phyloP scores from a whole-genome alignment of 1,140 invertebrate genomes.

The Rhagoletis pomonella region DNA sequence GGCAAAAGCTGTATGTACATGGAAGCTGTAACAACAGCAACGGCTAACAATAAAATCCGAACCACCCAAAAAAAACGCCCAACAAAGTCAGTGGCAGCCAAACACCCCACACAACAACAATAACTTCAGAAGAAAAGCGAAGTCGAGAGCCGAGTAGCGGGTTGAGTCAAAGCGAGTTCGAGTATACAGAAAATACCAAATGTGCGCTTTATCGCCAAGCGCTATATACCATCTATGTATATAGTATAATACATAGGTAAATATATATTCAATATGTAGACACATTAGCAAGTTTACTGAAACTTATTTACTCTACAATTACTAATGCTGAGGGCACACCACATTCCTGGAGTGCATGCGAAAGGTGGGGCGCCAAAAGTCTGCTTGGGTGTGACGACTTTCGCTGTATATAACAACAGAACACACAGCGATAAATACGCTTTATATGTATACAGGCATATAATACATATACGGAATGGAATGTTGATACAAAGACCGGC shows the following conservation, averaged over 20 bases:
- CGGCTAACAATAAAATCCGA: constrained; percentile 9
- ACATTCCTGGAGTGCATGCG: not conserved
- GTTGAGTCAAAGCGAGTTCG: constrained; percentile 30
- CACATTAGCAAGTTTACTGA: constrained; percentile 1
- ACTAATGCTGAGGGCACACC: not conserved
- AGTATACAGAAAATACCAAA: constrained; percentile 39
- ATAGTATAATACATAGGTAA: not conserved
- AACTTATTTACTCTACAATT: constrained; percentile 24
- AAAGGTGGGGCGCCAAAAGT: not conserved
- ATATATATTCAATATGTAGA: constrained; percentile 33
- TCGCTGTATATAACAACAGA: not conserved
- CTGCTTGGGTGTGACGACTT: constrained; percentile 3
- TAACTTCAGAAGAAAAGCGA: not conserved
- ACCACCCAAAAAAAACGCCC: constrained; percentile 15
- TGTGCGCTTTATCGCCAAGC: not conserved
- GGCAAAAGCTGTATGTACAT: too few relatives aligned
- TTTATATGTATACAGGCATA: not conserved
- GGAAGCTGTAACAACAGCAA: not conserved
- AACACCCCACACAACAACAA: constrained; percentile 31
- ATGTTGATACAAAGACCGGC: constrained; percentile 44
- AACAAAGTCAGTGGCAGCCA: not conserved
- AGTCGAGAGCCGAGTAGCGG: not conserved
- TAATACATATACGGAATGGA: constrained; percentile 19
- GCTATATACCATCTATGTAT: not conserved
- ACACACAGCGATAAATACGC: too few relatives aligned